These are phyloP conservation scores for Dunckerocampus dactyliophorus DNA, from an alignment of 2,113 vertebrate species.

Conservation along the genomic window DNA sequence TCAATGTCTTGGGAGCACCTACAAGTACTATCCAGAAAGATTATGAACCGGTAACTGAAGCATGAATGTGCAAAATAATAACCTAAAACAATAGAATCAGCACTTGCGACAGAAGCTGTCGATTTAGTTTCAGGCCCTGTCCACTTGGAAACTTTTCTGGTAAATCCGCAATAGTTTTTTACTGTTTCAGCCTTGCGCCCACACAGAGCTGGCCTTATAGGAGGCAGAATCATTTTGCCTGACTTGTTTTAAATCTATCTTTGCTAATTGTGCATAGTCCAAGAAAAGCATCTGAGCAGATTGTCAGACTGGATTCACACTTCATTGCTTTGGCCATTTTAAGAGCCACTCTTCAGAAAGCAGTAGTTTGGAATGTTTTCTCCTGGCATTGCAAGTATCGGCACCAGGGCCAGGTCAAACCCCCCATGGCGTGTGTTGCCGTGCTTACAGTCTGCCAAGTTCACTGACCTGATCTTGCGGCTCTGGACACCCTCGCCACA, in stretches of 20 bases:
- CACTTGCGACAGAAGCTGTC: no score
- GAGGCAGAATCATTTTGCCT: no score
- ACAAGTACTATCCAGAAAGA: no score
- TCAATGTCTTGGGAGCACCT: no score
- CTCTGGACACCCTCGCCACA: slow-evolving; percentile 92
- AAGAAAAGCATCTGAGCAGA: slow-evolving; percentile 3
- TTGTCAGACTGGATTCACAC: slow-evolving; percentile 8
- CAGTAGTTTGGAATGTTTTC: slow-evolving; percentile 33
- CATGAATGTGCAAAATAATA: no score
- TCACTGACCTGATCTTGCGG: slow-evolving; percentile 85
- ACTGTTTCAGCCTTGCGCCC: no score
- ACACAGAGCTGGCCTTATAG: no score
- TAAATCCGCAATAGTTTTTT: no score
- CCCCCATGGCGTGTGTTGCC: slow-evolving; percentile 7
- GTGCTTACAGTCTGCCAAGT: slow-evolving; percentile 22
- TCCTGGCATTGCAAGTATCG: slow-evolving; percentile 18
- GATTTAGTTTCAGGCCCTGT: no score
- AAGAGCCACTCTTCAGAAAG: slow-evolving; percentile 19
- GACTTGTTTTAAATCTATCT: background rate
- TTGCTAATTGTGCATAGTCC: slow-evolving; percentile 5
- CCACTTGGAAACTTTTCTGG: no score
- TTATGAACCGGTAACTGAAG: no score
- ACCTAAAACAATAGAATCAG: no score
- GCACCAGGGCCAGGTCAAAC: slow-evolving; percentile 8
- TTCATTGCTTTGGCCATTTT: slow-evolving; percentile 12